Conservation (phyloP, 2,113 vertebrate species). For the Gymnorhina tibicen region DNA sequence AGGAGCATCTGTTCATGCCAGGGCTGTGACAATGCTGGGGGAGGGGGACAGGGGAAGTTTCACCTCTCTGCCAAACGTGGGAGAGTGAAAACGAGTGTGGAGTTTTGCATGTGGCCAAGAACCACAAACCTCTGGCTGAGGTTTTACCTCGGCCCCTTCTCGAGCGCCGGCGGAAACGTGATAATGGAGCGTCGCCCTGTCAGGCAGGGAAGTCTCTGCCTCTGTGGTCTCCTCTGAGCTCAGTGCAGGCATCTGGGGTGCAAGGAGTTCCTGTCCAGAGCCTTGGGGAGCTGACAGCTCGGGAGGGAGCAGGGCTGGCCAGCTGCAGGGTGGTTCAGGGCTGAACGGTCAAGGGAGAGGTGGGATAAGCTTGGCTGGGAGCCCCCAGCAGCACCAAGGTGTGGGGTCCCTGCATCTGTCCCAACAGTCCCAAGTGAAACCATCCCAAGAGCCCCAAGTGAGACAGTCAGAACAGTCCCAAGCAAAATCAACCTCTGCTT, state of each 20-base stretch:
- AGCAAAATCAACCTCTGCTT: background rate
- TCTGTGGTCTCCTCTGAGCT: background rate
- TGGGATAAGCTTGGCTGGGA: background rate
- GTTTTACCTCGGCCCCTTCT: background rate
- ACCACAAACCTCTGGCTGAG: slow-evolving; percentile 19
- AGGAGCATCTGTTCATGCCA: rapidly evolving
- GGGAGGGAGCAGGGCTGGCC: background rate
- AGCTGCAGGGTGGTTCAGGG: background rate
- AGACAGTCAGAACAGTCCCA: background rate
- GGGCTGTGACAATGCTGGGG: background rate
- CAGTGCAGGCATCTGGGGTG: background rate
- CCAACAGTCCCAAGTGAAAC: background rate
- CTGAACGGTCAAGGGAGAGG: background rate
- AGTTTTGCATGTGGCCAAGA: slow-evolving; percentile 31
- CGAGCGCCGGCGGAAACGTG: background rate
- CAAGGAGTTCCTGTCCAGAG: rapidly evolving
- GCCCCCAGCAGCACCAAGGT: background rate
- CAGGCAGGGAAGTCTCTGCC: background rate
- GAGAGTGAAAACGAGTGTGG: background rate
- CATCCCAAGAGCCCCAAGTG: background rate
- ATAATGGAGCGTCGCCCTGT: rapidly evolving
- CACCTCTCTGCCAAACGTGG: background rate
- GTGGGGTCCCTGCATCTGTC: background rate
- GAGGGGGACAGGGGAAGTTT: background rate
- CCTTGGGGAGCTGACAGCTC: background rate